Percentiles rank a stretch among this genome's conserved stretches.
These are phyloP conservation scores for Sapajus apella DNA, from an alignment of 2,113 vertebrate species.

Conservation along the genomic window DNA sequence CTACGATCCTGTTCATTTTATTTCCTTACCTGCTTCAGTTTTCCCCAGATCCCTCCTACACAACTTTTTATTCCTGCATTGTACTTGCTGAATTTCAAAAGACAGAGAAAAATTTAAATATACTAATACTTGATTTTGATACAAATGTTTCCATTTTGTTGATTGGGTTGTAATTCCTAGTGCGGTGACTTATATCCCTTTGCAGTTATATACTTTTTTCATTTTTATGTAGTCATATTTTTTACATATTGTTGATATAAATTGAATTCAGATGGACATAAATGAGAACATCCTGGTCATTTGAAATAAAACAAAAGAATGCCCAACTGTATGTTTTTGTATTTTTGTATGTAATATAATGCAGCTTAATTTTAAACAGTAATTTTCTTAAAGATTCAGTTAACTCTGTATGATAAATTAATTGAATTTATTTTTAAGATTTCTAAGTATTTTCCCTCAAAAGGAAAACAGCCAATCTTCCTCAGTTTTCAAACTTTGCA, in stretches of 20 bases:
- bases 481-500: slow-evolving; percentile 42
- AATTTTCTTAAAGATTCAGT: not conserved
- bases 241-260: slow-evolving; percentile 23
- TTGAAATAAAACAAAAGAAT: not conserved
- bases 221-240: not conserved
- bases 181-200: not conserved
- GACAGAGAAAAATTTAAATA: slow-evolving; percentile 15
- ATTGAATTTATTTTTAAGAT: not conserved
- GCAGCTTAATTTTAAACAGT: not conserved
- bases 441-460: not conserved
- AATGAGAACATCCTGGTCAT: not conserved
- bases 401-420: not conserved
- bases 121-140: not conserved
- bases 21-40: not conserved
- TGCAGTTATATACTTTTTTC: not conserved
- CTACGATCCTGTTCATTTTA: not conserved
- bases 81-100: not conserved
- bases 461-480: not conserved
- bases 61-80: not conserved
- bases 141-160: not conserved
- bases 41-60: not conserved
- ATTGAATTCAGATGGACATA: slow-evolving; percentile 19
- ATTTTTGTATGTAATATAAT: not conserved
- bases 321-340: not conserved
- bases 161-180: not conserved